Percentiles rank a stretch among this genome's conserved stretches.
Conservation (phyloP, 1,140 invertebrate species). For the Physella acuta region DNA sequence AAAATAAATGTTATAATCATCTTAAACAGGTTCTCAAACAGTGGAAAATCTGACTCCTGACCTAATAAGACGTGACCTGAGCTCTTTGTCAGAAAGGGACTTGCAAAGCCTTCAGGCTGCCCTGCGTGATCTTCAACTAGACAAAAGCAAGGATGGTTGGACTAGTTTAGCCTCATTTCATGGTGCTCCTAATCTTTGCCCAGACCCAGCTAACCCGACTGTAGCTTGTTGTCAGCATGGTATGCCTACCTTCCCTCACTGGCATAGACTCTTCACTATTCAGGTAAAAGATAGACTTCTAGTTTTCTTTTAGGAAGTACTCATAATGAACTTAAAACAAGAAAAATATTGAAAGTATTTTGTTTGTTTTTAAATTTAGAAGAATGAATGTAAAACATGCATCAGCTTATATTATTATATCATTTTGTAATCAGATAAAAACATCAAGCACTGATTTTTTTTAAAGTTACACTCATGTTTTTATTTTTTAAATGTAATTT, state of each 20-base stretch:
- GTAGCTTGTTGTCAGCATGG: slow-evolving; percentile 33
- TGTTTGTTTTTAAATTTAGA: no score
- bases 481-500: slow-evolving; percentile 17
- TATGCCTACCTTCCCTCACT: slow-evolving; percentile 35
- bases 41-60: no score
- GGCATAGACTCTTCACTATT: slow-evolving; percentile 34
- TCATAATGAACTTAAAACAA: no score
- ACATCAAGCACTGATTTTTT: no score
- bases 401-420: slow-evolving; percentile 26
- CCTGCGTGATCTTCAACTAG: slow-evolving; percentile 24
- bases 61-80: slow-evolving; percentile 2
- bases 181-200: slow-evolving; percentile 28
- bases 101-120: slow-evolving; percentile 14
- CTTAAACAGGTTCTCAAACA: no score
- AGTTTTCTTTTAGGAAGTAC: no score
- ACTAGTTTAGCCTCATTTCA: slow-evolving; percentile 18
- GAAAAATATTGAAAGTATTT: no score
- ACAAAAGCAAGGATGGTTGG: slow-evolving; percentile 17
- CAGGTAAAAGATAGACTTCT: slow-evolving; percentile 26
- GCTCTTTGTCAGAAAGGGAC: background rate
- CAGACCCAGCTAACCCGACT: background rate
- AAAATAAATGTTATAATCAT: no score
- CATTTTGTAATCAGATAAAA: no score
- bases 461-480: no score
- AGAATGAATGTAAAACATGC: background rate